These are phyloP conservation scores for Lasioglossum lativentre DNA, from an alignment of 2,888 invertebrate species.

Conservation along the genomic window DNA sequence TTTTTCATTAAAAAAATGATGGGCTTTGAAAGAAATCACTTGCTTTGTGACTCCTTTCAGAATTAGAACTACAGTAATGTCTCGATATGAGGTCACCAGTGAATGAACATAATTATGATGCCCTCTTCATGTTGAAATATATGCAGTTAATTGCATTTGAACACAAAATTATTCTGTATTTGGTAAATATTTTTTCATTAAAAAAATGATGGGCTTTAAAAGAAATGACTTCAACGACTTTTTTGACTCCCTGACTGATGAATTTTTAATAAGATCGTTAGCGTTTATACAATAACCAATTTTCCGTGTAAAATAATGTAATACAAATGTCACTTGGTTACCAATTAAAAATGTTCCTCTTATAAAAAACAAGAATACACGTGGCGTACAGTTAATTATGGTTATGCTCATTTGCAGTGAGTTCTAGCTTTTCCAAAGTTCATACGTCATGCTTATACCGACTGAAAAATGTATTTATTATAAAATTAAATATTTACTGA, in stretches of 20 bases:
- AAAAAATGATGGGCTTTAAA: no score
- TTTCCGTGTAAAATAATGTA: neutral
- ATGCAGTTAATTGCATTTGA: no score
- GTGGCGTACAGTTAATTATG: neutral
- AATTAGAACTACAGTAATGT: no score
- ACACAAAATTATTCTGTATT: no score
- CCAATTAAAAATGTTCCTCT: neutral
- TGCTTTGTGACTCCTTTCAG: no score
- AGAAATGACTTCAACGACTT: neutral
- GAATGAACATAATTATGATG: no score
- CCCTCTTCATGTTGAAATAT: no score
- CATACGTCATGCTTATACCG: neutral
- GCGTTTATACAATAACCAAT: neutral
- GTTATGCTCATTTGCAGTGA: neutral
- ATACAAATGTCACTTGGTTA: neutral
- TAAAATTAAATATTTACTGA: neutral
- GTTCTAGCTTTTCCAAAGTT: neutral
- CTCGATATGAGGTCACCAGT: no score
- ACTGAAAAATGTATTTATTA: neutral
- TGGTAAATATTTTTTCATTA: no score
- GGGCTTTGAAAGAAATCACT: neutral
- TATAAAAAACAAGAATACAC: neutral
- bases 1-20: neutral
- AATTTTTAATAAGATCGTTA: neutral
- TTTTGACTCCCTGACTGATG: neutral